Evolutionary conservation across 2,888 invertebrate species (phyloP).

Genomic region (Pomacea canaliculata): DNA sequence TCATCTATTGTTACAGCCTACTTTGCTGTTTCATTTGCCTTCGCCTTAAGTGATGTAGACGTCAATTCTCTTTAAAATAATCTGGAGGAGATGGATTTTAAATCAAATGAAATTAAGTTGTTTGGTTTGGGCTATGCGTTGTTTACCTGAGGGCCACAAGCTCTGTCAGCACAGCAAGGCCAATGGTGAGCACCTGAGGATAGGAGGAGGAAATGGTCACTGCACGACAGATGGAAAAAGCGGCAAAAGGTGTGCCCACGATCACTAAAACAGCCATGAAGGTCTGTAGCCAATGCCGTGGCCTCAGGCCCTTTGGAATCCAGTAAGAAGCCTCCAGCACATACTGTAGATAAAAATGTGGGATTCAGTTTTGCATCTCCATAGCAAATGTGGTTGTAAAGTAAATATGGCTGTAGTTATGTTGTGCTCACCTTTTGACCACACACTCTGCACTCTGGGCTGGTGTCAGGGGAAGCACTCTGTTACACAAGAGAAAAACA

Average conservation of each 20-base stretch:
- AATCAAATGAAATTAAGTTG: too few species aligned
- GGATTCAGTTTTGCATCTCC: too few species aligned
- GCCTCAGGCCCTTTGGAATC: slow-evolving; percentile 35
- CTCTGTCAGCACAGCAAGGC: slow-evolving; percentile 27
- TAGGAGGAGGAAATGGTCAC: slow-evolving; percentile 18
- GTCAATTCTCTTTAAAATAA: too few species aligned
- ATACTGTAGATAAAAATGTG: slow-evolving; percentile 31
- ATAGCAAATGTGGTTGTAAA: too few species aligned
- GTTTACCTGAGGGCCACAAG: slow-evolving; percentile 31
- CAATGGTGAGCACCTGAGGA: slow-evolving; percentile 28
- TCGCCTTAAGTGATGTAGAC: too few species aligned
- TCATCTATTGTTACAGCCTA: too few species aligned
- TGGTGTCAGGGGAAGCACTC: slow-evolving; percentile 33
- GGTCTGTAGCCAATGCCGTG: slow-evolving; percentile 38
- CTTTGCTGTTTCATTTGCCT: too few species aligned
- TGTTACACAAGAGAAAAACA: neutral
- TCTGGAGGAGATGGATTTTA: too few species aligned
- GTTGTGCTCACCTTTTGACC: slow-evolving; percentile 31
- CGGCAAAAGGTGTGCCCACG: slow-evolving; percentile 36
- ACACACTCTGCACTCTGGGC: slow-evolving; percentile 39
- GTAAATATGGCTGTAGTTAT: too few species aligned
- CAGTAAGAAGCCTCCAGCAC: slow-evolving; percentile 35
- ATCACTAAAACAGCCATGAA: slow-evolving; percentile 32
- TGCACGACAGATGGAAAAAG: slow-evolving; percentile 35
- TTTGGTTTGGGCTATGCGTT: too few species aligned